Evolutionary conservation across 2,797 vertebrate genomes (phyloP).

Genomic region (Peromyscus aztecus): DNA sequence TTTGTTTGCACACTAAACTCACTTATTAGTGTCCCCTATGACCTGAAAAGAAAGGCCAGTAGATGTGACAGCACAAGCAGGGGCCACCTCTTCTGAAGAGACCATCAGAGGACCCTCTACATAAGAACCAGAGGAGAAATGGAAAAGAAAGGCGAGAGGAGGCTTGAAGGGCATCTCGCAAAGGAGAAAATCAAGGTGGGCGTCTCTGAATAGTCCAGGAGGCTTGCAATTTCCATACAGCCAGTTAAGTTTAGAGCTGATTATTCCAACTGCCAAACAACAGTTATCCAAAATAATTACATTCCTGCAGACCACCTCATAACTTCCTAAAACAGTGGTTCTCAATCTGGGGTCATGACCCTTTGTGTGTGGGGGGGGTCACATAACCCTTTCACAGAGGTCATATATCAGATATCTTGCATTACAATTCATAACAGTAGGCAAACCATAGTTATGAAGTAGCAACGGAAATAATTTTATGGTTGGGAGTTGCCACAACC

Average conservation of each 20-base stretch:
- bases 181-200: background rate
- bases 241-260: background rate
- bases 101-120: background rate
- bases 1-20: background rate
- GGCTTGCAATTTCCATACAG: background rate
- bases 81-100: background rate
- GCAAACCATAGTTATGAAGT: background rate
- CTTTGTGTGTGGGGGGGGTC: background rate
- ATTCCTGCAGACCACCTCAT: conserved; percentile 1
- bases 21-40: background rate
- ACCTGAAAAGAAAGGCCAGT: background rate
- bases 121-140: background rate
- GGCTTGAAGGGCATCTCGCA: background rate
- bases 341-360: background rate
- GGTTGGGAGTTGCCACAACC: no score
- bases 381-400: background rate
- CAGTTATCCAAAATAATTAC: background rate
- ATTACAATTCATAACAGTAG: background rate
- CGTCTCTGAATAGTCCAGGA: background rate
- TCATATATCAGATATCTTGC: background rate
- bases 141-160: background rate
- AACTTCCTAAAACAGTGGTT: conserved; percentile 12
- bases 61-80: background rate
- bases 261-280: background rate
- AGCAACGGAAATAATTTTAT: background rate